Evolutionary conservation across 2,888 invertebrate genomes (phyloP), one percentile per base, ranked within the genome.

Genomic region (Cacoxenus indagator): DNA sequence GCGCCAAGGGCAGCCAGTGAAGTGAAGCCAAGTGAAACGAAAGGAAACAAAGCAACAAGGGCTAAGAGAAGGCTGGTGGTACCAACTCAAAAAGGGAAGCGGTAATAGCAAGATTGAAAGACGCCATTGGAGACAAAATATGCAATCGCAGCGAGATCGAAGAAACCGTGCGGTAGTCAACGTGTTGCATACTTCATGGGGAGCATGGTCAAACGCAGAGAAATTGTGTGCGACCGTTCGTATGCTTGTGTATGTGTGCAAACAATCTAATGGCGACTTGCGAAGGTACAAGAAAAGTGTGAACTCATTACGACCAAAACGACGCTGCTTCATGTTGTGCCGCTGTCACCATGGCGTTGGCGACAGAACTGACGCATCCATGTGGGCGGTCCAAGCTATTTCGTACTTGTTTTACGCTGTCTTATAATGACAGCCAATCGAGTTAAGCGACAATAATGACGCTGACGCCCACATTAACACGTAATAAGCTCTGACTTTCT

Each of bases 21-120:
- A 37, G 37, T 14, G 37, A 37, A 14, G 2, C 37, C 37, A 14
- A 11, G 37, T 51, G 51, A 22, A 6, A 19, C 19, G 22, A 51
- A 48, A 48, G 51, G 17, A 14, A 26, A 26, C 27, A 22, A 37
- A 4, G 54, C 29, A 65, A 37, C 1, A 48, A 51, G 8, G 27
- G 19, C 17, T 6, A 48, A 17, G 17, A 17, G 4, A 14, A 2
- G 11, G 0, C 45, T n/a, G n/a, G n/a, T n/a, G 22, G 11, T 9
- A 51, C 8, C 17, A 51, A 51, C 14, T 9, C 11, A 48, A 45
- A 19, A 31, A 24, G 43, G 70, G 72, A 64, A 69, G 71, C 76
- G 80, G 78, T 78, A 78, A 78, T 76, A 65, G 76, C 75, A 70
- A 82, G 77, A 83, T 82, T 82, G 83, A 81, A 82, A 81, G 78